Base-by-base conservation (phyloP, 2,113 vertebrate genomes). In the Notothenia rossii region DNA sequence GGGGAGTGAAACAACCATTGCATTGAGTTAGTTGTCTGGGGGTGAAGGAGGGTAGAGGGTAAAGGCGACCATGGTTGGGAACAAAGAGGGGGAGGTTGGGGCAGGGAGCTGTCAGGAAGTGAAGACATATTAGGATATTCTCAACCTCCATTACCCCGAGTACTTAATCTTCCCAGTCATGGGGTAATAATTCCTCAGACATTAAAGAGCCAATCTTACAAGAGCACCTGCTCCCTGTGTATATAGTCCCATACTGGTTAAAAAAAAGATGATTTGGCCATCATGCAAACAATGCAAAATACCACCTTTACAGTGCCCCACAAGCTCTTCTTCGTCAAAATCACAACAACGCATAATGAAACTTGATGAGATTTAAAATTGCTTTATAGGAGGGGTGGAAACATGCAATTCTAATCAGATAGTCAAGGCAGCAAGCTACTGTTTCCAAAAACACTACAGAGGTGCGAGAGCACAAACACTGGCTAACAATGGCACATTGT, bases 391-490 rank as follows among this genome's bases (percentile, higher is more conserved):
- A 70, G 69, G 5, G 69, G 48, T 81, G 79, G 87, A 80, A 89
- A 82, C 76, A 86, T 72, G 67, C 67, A 75, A 82, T 58, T 75
- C 59, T 77, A 80, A 86, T 88, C 81, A 88, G 76, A 82, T 87
- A 84, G 89, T 85, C 87, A 89, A 89, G 86, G 84, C 84, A 76
- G 86, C 69, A 56, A 77, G 78, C 76, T 87, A 84, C 82, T 66
- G 87, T 92, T 92, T 92, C 84, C 84, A 75, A 84, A 66, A 91
- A 91, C 88, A 88, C 29, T 66, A 64, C 40, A 54, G 51, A 33
- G 66, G 36, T 50, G 15, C 29, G 15, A 40, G 64, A 65, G 53
- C 45, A 83, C 25, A 78, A 60, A 70, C 72, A 59, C 29, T 45
- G 50, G 71, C 62, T 36, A 83, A 88, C 89, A 88, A 89, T 82